A percentile compares a stretch with the other conserved stretches of the same genome.
These are phyloP conservation scores for Gymnogyps californianus DNA, from an alignment of 2,113 vertebrate genomes.

Conservation along the genomic window DNA sequence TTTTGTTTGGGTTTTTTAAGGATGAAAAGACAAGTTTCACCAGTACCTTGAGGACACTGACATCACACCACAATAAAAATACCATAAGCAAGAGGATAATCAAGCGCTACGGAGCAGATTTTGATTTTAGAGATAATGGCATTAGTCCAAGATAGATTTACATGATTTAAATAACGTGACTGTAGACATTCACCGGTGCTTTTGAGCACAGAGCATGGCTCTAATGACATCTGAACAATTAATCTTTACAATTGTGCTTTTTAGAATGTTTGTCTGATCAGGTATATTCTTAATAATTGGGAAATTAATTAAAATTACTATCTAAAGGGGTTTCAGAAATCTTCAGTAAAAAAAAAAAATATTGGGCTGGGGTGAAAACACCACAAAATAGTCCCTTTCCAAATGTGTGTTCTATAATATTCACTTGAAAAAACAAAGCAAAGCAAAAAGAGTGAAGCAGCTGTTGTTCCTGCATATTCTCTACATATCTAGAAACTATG, in stretches of 20 bases:
- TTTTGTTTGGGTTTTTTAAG: background rate
- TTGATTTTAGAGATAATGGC: background rate
- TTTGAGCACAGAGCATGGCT: background rate
- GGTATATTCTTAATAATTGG: background rate
- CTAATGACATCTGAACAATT: constrained; percentile 32
- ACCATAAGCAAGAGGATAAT: background rate
- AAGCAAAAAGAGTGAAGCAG: background rate
- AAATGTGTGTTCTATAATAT: background rate
- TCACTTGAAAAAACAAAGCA: background rate
- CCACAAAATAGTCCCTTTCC: background rate
- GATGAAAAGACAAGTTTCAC: background rate
- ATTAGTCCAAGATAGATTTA: background rate
- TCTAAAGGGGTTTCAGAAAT: background rate
- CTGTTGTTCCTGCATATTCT: background rate
- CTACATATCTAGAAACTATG: background rate
- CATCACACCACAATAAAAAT: background rate
- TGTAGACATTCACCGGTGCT: background rate
- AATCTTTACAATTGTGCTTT: background rate
- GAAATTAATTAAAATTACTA: constrained; percentile 4
- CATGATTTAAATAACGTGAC: background rate
- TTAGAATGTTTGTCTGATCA: background rate
- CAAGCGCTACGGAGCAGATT: background rate
- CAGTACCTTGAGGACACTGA: background rate
- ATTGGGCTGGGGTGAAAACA: background rate
- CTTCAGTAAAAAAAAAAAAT: background rate